Evolutionary conservation across 37 sponge, comb jelly and placozoan species (phyloP), one percentile per base, ranked within the genome.

Genomic region (Amphimedon queenslandica): DNA sequence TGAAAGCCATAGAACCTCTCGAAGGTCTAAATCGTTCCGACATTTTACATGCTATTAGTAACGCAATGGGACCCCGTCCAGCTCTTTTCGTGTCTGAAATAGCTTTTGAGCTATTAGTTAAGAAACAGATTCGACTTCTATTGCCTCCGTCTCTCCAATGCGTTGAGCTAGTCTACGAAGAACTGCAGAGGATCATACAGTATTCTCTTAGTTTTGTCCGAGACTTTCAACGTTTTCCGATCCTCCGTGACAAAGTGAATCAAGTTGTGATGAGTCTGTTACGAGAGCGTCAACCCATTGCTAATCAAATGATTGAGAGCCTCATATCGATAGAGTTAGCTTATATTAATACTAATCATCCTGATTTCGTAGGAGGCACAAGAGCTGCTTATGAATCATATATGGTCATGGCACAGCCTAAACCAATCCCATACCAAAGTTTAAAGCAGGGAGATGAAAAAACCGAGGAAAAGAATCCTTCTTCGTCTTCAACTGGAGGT

Each of bases 301-400:
- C 99, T 63, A 92, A 92, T 33, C 63, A 76, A 10, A 98, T 98
- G 99, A 96, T 98, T n/a, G 93, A 98, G 71, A 82, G 87, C 43
- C 86, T 98, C 38, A 84, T 98, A 21, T 47, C 79, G 31, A 98
- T 98, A 38, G 99, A 98, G 64, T 85, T 95, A 39, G 88, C 96
- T 23, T 98, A 98, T 88, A 92, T 94, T 69, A 98, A 98, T 71
- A 98, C 99, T 31, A 98, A 95, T 75, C 99, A 98, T 75, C 99
- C 99, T 21, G 99, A 98, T 60, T 98, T 98, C 79, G 86, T 90
- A 43, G 93, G 89, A 24, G 93, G 93, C 8, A 84, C 85, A 25
- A 55, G 85, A 21, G 90, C 90, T 21, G 90, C 90, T 0, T 90
- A 90, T 76, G 90, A 90, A 55, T 56, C 82, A 0, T 84, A 84